Evolutionary conservation across 2,113 vertebrate species (phyloP).

Genomic region (Myocastor coypus): DNA sequence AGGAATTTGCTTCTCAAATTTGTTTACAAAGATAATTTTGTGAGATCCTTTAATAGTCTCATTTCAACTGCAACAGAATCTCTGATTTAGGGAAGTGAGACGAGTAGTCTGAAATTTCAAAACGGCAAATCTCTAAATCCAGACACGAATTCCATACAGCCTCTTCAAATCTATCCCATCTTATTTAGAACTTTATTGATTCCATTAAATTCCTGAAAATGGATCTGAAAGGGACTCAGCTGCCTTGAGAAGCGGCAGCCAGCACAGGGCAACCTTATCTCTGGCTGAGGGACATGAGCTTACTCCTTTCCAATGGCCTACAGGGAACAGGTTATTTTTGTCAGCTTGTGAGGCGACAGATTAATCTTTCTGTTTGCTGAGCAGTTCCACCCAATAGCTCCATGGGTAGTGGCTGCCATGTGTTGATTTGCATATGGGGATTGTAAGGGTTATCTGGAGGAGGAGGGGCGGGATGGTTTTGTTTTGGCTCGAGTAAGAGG

Average conservation of each 20-base stretch:
- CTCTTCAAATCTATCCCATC: background rate
- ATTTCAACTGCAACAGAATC: background rate
- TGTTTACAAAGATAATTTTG: background rate
- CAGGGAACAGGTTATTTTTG: background rate
- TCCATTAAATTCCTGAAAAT: conserved; percentile 24
- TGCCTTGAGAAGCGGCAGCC: background rate
- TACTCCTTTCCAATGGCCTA: background rate
- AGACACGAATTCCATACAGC: background rate
- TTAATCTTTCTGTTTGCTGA: background rate
- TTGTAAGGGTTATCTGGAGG: background rate
- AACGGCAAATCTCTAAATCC: background rate
- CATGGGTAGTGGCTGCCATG: background rate
- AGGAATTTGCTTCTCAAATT: background rate
- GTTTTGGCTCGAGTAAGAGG: conserved; percentile 31
- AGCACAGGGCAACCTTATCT: conserved; percentile 7
- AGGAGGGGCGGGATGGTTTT: background rate
- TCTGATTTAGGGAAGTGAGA: background rate
- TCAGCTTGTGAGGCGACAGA: background rate
- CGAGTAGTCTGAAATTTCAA: conserved; percentile 38
- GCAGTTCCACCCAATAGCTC: background rate
- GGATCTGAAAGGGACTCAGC: background rate
- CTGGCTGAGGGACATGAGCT: background rate
- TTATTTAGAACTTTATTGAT: conserved; percentile 38
- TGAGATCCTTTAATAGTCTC: background rate
- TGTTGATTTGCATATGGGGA: background rate